Evolutionary conservation across 1,140 invertebrate species (phyloP), one percentile per base, ranked within the genome.

Genomic region (Aphaenogaster floridana): DNA sequence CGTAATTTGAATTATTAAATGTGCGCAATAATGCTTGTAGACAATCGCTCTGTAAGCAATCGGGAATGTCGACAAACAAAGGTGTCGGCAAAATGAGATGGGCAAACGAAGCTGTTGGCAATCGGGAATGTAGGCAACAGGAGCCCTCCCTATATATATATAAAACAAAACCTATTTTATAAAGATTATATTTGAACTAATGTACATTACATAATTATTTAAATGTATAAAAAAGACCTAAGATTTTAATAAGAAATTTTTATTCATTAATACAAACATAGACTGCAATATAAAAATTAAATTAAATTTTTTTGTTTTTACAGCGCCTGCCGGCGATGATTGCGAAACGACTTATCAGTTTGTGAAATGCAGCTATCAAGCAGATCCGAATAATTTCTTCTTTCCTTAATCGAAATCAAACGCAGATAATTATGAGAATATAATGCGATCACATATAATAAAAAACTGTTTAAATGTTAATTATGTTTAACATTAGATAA

Each of bases 291-390:
- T 21, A 76, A 74, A 21, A 39, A 57, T 39, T 17, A 68, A 39
- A 21, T 28, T 0, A 0, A 8, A 57, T 64, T 78, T 0, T 48
- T 28, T 36, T 52, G 1, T 34, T 76, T 87, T 54, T 36, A 11
- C 61, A 91, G 87, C 78, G 28, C 50, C 57, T 15, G 50, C 45
- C 34, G 66, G 68, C 4, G 87, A 85, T 2, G 66, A 68, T n/a
- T 92, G 90, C 68, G 45, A 81, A 0, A 69, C 80, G 4, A n/a
- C 78, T 28, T 90, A 54, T 13, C 9, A 64, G 7, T 91, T 78
- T 50, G 28, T 88, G 8, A 85, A 90, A 63, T 91, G 89, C 59
- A 36, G 3, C 15, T 91, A 91, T 64, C 3, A 69, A 0, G 21
- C 3, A 13, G 83, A 87, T 66, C 36, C 87, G 3, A 54, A 71